Evolutionary conservation across 2,113 vertebrate genomes (phyloP), one percentile per base, ranked within the genome.

Genomic region (Stegostoma tigrinum): DNA sequence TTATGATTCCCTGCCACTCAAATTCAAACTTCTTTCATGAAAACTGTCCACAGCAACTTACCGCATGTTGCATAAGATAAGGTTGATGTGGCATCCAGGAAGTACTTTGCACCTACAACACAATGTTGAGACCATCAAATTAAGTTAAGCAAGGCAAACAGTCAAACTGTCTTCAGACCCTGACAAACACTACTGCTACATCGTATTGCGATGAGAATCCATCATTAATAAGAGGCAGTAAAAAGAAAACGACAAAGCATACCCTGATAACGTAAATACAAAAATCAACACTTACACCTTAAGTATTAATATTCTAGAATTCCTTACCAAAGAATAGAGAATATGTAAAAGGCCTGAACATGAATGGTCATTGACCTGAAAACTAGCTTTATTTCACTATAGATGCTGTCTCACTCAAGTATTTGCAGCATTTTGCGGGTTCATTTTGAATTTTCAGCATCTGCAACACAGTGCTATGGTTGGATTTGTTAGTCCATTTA

Each of bases 1-100:
- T 21, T 72, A 30, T 95, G 34, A 45, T 52, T 72, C 94, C 23
- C 24, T 48, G 27, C 23, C 23, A 95, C 21, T 12, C 1, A 72
- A 42, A 72, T 7, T 68, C 14, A 72, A 72, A 27, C 38, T 30
- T 52, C 45, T 48, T 48, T 89, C 34, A 30, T 90, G 52, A 27
- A 70, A 96, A 95, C 95, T 52, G 10, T 96, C 12, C n/a, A n/a
- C n/a, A 83, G 86, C 96, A 95, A 97, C 99, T 99, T 98, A 99
- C 99, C n/a, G 99, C 99, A 97, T 99, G 99, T 97, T 99, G 99
- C 98, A 99, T 98, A 97, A 99, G 99, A 96, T 99, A 99, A 23
- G 98, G 98, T 97, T 99, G 99, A 97, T 99, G 99, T 96, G 98
- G 97, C 98, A 99, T 97, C 99, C 99, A 99, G 96, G 99, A 99